Base-by-base conservation (phyloP, 2,888 invertebrate species). In the Phaedon cochleariae region DNA sequence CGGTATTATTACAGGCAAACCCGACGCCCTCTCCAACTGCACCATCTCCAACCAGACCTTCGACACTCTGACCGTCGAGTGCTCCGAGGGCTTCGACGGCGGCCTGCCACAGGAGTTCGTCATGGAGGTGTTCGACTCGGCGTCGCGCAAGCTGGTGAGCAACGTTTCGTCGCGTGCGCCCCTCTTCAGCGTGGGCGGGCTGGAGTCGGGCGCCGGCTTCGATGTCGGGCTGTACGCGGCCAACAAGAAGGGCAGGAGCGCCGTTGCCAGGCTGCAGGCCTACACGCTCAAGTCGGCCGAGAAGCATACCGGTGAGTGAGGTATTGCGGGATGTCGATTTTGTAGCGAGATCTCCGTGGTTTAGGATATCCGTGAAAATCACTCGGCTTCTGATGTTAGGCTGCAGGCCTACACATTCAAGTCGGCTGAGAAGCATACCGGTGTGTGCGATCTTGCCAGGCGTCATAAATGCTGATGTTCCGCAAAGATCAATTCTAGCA, bases 41-140 rank as follows among this genome's bases (percentile, higher is more conserved):
- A 89, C 90, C 60, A 87, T 92, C 71, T 85, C 89, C 69, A 93
- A 92, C 84, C 90, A 90, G 81, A 92, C 92, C 29, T 88, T 89
- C 63, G 90, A 90, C 72, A 89, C 91, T 29, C 83, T 93, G 73
- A 88, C 89, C 82, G 89, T 92, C 70, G 90, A 91, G 81, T 93
- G 92, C 82, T 82, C 87, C 21, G 90, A 91, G 78, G 92, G 92
- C 64, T 92, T 92, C 83, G 90, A 92, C 81, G 92, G 92, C 15
- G 92, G 92, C 48, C 84, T 92, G 65, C 87, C 87, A 67, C 92
- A 92, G 82, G 87, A 88, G 80, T 92, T 92, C 82, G 87, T 90
- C 72, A 89, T 92, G 85, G 91, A 92, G 83, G 89, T 92, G 67
- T 88, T 87, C 83, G 86, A 87, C 76, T 80, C 84, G 64, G 83